Conservation (phyloP, 2,888 invertebrate species). For the Lamellibrachia satsuma region DNA sequence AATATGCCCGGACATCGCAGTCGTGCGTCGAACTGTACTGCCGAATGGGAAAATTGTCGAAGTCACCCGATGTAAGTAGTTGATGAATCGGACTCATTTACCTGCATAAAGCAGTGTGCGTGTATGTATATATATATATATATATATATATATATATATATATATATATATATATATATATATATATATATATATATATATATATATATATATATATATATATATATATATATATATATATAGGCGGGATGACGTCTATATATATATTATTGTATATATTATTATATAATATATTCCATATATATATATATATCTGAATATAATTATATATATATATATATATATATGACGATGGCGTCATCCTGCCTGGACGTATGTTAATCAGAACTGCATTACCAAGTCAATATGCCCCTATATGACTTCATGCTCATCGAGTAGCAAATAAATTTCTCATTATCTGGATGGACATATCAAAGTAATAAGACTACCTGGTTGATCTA, state of each 20-base stretch:
- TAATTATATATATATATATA: too few relatives aligned
- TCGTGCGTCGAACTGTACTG: conserved; percentile 41
- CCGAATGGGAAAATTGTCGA: conserved; percentile 41
- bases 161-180: conserved; percentile 18
- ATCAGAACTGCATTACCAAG: too few relatives aligned
- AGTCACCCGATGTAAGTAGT: conserved; percentile 37
- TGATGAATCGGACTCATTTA: not conserved
- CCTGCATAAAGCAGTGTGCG: too few relatives aligned
- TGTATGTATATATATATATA: not conserved
- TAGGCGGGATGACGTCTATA: not conserved
- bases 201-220: not conserved
- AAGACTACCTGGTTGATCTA: too few relatives aligned
- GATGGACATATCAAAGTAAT: too few relatives aligned
- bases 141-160: conserved; percentile 8
- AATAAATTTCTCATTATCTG: too few relatives aligned
- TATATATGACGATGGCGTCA: too few relatives aligned
- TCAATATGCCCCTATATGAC: too few relatives aligned
- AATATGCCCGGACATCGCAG: conserved; percentile 36
- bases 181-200: not conserved
- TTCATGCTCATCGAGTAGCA: too few relatives aligned
- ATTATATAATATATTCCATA: not conserved
- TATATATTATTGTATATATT: not conserved
- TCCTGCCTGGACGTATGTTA: too few relatives aligned
- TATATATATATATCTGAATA: too few relatives aligned
- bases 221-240: not conserved